phyloP scores from a whole-genome alignment of 2,113 vertebrate genomes.

The Pelusios castaneus region DNA sequence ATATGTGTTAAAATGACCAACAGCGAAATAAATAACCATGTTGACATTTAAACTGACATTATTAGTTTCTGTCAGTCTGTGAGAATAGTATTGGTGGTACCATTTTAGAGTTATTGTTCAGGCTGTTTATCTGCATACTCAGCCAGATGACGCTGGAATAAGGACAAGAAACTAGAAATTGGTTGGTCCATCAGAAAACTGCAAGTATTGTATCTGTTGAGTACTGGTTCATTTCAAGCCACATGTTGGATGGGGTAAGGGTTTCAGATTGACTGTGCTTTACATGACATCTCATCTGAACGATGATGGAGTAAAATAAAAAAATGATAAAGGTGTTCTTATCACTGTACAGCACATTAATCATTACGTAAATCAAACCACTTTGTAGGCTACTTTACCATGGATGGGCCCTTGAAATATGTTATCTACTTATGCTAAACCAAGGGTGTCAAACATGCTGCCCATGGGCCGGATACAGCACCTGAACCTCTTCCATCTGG shows the following conservation, averaged over 20 bases:
- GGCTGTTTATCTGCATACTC: fast-evolving
- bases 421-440: too few relatives aligned
- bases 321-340: background rate
- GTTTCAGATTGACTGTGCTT: fast-evolving
- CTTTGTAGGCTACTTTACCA: too few relatives aligned
- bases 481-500: too few relatives aligned
- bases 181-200: background rate
- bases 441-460: too few relatives aligned
- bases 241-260: background rate
- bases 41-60: background rate
- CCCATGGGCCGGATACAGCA: too few relatives aligned
- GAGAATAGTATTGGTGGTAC: background rate
- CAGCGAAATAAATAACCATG: background rate
- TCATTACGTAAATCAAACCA: fast-evolving
- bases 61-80: background rate
- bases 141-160: background rate
- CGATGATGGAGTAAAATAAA: background rate
- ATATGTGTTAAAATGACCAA: background rate
- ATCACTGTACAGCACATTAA: background rate
- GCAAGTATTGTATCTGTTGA: background rate
- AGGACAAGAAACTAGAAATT: background rate
- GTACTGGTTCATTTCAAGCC: background rate
- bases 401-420: too few relatives aligned
- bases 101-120: background rate
- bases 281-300: background rate